Base-by-base conservation (phyloP, 2,888 invertebrate species). In the Pantelozetes paolii region DNA sequence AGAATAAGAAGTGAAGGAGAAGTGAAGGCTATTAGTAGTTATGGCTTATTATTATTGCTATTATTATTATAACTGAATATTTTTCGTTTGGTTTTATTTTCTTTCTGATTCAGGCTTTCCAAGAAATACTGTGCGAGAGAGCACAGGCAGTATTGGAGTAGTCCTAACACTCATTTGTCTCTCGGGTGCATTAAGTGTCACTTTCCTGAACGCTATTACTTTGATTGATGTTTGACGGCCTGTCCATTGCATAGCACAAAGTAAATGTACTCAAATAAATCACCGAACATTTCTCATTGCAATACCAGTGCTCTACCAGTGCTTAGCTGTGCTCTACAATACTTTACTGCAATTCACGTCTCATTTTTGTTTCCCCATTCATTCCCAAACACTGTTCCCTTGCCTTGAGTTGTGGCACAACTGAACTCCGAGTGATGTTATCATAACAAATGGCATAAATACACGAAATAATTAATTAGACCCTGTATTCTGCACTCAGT, bases 141-240 rank as follows among this genome's bases (percentile, higher is more conserved):
- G 54, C 26, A n/a, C 26, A 23, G 54, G 54, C 54, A 54, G 54
- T 54, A 26, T 26, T 54, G 62, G 30, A 26, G 15, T 70, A 70
- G 70, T 70, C 69, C 69, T 36, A 42, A 69, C 69, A 36, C 45
- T 69, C 69, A 69, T 42, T 70, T 42, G 70, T 48, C 45, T 70
- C 70, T 70, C 70, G 70, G 70, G 70, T 23, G 70, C 70, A 70
- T 70, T 70, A 45, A 42, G 70, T 70, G 70, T 70, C 70, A 70
- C 70, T 70, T 70, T 70, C 70, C 70, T 42, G 42, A 70, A 42
- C 45, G 70, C 70, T 70, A 70, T 70, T 70, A 70, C 70, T 42
- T 42, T 70, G 70, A 70, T 70, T 42, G 70, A 70, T 70, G 45
- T 70, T 48, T 70, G 70, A 70, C 70, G 48, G 70, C 67, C 70